Conservation (phyloP, 2,113 vertebrate species). For the Microcebus ravelobensis region DNA sequence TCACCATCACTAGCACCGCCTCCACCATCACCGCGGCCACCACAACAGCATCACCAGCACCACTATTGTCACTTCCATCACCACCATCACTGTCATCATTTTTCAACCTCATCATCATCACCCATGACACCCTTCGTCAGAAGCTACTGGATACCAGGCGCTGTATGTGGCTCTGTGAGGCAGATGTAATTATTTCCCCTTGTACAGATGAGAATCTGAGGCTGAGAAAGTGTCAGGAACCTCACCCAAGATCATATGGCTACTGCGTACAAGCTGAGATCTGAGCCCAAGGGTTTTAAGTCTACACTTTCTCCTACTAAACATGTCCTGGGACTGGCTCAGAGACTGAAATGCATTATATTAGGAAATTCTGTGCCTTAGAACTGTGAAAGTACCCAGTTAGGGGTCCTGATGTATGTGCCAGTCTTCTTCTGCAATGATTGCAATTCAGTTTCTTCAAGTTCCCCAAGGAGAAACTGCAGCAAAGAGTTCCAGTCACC, state of each 20-base stretch:
- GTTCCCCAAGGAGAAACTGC: not conserved
- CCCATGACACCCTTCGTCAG: not conserved
- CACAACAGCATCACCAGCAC: accelerated
- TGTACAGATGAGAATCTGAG: not conserved
- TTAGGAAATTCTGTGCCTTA: not conserved
- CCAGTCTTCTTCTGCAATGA: not conserved
- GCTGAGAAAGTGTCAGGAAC: not conserved
- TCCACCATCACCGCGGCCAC: not conserved
- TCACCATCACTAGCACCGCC: accelerated
- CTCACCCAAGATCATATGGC: not conserved
- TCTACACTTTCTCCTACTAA: not conserved
- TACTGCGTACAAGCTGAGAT: not conserved
- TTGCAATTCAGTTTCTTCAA: not conserved
- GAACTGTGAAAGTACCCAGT: not conserved
- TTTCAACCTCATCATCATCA: not conserved
- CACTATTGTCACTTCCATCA: too few relatives aligned
- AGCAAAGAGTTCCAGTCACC: not conserved
- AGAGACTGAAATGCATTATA: not conserved
- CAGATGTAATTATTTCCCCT: not conserved
- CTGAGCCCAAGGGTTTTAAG: not conserved
- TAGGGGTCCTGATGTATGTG: not conserved
- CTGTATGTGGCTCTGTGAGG: not conserved
- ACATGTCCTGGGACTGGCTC: not conserved
- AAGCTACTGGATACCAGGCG: not conserved
- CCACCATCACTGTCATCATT: not conserved